Evolutionary conservation across 2,888 invertebrate genomes (phyloP), one percentile per base, ranked within the genome.

Genomic region (Drosophila helvetica): DNA sequence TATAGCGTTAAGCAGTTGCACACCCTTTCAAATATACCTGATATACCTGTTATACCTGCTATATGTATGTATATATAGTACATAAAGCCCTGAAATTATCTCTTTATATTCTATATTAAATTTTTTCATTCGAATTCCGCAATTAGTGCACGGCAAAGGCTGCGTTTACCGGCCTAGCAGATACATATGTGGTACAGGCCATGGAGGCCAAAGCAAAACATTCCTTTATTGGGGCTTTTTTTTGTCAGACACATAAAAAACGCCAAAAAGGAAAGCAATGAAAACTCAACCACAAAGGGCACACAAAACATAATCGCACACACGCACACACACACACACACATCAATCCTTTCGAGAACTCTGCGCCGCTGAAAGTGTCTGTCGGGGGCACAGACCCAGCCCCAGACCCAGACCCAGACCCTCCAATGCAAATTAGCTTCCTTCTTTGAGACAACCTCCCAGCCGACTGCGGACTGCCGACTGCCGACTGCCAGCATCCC

Each of bases 361-460:
- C 62, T 75, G 78, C 47, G 15, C 53, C 53, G 2, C 42, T n/a
- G 17, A 15, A 38, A 38, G 19, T 61, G 45, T 52, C 66, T 56
- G 53, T 55, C 57, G 57, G 78, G 62, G 59, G 27, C 27, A 27
- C 27, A 27, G 27, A 2, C 8, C 27, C 27, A 2, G 0, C 4
- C 22, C 22, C 22, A 22, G 22, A 22, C 22, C 22, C 22, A 1
- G 8, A 25, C 25, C 25, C 25, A 25, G 8, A 27, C 27, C 75
- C 59, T 51, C 74, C 63, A 76, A 81, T 81, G 81, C 69, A 86
- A 81, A 81, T 81, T 86, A 83, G 81, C 81, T 57, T 47, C 74
- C 61, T 48, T 60, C 68, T 60, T 58, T 38, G 22, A n/a, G n/a
- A n/a, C n/a, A n/a, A n/a, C n/a, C n/a, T n/a, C n/a, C 22, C 22